These are phyloP conservation scores for Xylota segnis DNA, from an alignment of 2,888 invertebrate genomes.

Conservation along the genomic window DNA sequence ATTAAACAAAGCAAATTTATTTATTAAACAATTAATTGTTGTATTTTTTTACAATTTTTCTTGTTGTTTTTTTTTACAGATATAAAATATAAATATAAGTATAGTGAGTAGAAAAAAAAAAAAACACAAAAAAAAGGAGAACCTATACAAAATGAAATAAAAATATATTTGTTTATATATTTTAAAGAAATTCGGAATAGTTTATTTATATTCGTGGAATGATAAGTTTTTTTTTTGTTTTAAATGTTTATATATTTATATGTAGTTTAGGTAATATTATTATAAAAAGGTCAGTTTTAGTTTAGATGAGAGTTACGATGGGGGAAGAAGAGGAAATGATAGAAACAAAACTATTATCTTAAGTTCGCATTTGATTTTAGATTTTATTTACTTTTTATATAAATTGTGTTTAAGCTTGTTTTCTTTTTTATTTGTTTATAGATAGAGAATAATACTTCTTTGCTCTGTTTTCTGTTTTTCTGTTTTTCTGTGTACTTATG, in stretches of 20 bases:
- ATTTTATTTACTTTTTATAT: constrained; percentile 31
- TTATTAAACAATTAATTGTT: constrained; percentile 34
- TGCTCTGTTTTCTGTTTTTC: constrained; percentile 50
- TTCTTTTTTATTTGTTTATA: constrained; percentile 19
- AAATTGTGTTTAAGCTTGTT: constrained; percentile 50
- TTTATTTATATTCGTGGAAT: constrained; percentile 72
- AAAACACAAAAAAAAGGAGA: constrained; percentile 61
- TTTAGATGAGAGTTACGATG: constrained; percentile 59
- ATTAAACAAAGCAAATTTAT: constrained; percentile 51
- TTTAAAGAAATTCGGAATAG: constrained; percentile 73
- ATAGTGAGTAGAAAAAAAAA: constrained; percentile 64
- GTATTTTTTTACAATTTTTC: constrained; percentile 42
- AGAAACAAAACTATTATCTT: constrained; percentile 35
- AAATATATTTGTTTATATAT: constrained; percentile 15
- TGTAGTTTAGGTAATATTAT: constrained; percentile 64
- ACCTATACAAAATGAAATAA: constrained; percentile 63
- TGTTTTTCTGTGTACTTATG: constrained; percentile 30
- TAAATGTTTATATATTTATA: constrained; percentile 52
- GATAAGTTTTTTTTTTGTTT: constrained; percentile 53
- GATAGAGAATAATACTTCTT: constrained; percentile 73
- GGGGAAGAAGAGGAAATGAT: constrained; percentile 36
- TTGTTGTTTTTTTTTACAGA: constrained; percentile 58
- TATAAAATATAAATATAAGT: constrained; percentile 71
- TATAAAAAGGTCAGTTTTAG: constrained; percentile 61
- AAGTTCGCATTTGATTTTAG: constrained; percentile 47